Conservation (phyloP, 2,113 vertebrate genomes). For the Polyodon spathula region DNA sequence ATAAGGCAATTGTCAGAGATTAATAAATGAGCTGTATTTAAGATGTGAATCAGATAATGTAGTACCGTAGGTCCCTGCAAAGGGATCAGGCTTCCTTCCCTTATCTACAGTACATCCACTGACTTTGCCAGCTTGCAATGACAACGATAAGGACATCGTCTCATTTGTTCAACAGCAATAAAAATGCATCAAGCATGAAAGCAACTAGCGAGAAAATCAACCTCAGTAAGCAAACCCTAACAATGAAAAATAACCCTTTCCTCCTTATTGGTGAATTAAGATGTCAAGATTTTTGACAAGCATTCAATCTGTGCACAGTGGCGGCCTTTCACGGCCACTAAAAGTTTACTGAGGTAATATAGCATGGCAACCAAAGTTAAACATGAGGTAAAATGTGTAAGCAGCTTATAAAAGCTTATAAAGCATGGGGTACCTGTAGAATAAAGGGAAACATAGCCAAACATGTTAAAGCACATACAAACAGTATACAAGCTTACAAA, state of each 20-base stretch:
- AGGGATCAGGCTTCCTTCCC: neutral
- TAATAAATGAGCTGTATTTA: no score
- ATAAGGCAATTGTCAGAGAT: no score
- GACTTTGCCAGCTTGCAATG: slow-evolving; percentile 12
- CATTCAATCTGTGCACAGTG: slow-evolving; percentile 7
- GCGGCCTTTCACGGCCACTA: neutral
- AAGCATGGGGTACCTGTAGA: no score
- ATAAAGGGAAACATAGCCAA: no score
- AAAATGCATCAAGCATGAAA: slow-evolving; percentile 14
- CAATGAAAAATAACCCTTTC: slow-evolving; percentile 4
- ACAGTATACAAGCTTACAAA: no score
- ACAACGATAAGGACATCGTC: slow-evolving; percentile 12
- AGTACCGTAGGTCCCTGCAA: no score
- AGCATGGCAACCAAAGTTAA: no score
- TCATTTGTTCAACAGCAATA: slow-evolving; percentile 17
- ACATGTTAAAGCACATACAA: no score
- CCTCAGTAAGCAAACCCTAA: neutral
- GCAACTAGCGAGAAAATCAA: slow-evolving; percentile 6
- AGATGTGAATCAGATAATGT: no score
- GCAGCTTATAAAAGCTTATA: no score
- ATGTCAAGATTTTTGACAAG: slow-evolving; percentile 4
- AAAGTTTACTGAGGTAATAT: neutral
- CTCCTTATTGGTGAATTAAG: neutral
- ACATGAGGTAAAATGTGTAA: no score
- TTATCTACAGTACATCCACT: neutral